Evolutionary conservation across 1,140 invertebrate genomes (phyloP), one percentile per base, ranked within the genome.

Genomic region (Trichogramma pretiosum): DNA sequence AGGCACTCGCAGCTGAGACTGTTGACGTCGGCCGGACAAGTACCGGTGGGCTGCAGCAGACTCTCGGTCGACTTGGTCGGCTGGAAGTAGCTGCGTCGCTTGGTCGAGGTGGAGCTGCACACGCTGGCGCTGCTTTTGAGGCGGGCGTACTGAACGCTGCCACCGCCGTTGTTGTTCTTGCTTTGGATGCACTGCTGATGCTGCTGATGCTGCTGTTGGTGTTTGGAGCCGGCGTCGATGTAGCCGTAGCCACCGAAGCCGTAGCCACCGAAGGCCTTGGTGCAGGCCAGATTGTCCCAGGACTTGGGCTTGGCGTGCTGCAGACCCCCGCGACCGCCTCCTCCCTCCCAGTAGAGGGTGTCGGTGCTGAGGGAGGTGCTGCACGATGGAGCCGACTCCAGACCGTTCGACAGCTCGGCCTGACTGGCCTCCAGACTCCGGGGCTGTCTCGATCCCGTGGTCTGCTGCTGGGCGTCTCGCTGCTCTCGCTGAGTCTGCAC

Each of bases 241-340:
- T 87, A 89, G 2, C 86, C 86, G 58, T 89, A 90, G 3, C 85
- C 85, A n/a, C n/a, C n/a, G 54, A 87, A 89, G 18, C 85, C 85
- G 56, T 89, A 88, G 0, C 84, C 86, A 10, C 85, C 84, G 46
- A 87, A 83, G 2, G 82, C 80, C 70, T 88, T 88, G 1, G 84
- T 87, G n/a, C n/a, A n/a, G 0, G 84, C 82, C 17, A 91, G 68
- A 71, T 89, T 89, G 58, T 89, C 87, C 86, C 87, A 89, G 0
- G 86, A 89, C 60, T 89, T 89, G 4, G 87, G 87, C 58, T 90
- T 87, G 1, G 77, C 79, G 52, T 81, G 80, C 45, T 80, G 75
- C 16, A 79, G 64, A 54, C 74, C 72, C 44, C 64, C 57, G 50
- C 73, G 73, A 23, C 78, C 75, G 28, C 74, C 60, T 35, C 70